Evolutionary conservation across 2,113 vertebrate species (phyloP).

Genomic region (Hyperoodon ampullatus): DNA sequence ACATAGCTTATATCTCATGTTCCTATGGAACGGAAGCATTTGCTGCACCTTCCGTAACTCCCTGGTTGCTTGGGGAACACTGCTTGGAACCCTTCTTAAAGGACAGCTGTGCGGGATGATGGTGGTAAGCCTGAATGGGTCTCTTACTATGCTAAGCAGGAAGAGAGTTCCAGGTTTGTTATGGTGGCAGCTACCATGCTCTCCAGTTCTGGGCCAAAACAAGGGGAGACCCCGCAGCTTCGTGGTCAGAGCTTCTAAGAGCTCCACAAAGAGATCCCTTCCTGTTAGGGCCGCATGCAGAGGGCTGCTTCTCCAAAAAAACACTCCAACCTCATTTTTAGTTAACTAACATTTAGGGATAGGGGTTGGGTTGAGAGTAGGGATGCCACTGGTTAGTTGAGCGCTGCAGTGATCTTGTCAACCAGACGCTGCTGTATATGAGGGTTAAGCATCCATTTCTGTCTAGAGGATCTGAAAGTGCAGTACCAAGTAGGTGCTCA

Average conservation of each 20-base stretch:
- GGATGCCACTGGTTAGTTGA: background rate
- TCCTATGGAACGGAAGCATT: background rate
- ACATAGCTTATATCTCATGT: background rate
- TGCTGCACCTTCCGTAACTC: background rate
- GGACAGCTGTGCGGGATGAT: background rate
- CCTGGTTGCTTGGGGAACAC: background rate
- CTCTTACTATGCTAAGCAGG: background rate
- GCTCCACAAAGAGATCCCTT: background rate
- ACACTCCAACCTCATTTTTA: background rate
- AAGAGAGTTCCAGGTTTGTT: background rate
- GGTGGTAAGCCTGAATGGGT: too few species aligned
- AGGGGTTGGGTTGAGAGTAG: too few species aligned
- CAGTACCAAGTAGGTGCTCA: background rate
- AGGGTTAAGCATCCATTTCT: background rate
- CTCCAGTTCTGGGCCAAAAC: background rate
- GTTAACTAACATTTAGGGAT: background rate
- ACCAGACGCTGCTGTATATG: too few species aligned
- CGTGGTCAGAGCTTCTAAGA: background rate
- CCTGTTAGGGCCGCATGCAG: background rate
- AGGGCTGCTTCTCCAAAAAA: background rate
- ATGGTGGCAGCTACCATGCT: background rate
- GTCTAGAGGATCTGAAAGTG: background rate
- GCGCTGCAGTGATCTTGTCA: background rate
- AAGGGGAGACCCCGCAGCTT: background rate
- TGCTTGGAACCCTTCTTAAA: background rate